phyloP scores from a whole-genome alignment of 2,797 vertebrate species.

The Arnoldichthys spilopterus region DNA sequence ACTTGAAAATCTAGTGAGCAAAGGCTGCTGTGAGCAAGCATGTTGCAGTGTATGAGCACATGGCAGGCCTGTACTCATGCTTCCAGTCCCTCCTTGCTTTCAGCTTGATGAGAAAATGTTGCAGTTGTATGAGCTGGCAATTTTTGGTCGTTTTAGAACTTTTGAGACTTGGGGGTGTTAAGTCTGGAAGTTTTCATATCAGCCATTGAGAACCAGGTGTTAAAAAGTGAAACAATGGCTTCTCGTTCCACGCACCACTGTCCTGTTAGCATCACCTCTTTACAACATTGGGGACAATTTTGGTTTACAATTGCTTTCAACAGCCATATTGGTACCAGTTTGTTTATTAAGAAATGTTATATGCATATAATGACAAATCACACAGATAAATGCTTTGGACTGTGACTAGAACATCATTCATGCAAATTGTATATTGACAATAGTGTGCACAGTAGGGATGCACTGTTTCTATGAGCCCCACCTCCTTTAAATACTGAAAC shows the following conservation, averaged over 20 bases:
- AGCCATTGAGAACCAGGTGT: slow-evolving; percentile 31
- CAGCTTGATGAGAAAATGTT: slow-evolving; percentile 32
- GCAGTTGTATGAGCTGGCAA: slow-evolving; percentile 37
- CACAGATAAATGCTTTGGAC: neutral
- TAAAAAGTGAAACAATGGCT: slow-evolving; percentile 32
- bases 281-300: too few relatives aligned
- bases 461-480: neutral
- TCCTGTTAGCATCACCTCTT: neutral
- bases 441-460: slow-evolving; percentile 1
- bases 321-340: neutral
- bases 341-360: neutral
- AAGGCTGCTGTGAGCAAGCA: slow-evolving; percentile 29
- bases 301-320: neutral
- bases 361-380: neutral
- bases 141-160: slow-evolving; percentile 44
- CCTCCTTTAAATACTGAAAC: neutral
- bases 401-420: neutral
- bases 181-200: slow-evolving; percentile 35
- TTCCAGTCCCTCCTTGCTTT: slow-evolving; percentile 29
- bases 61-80: slow-evolving; percentile 18
- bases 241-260: neutral
- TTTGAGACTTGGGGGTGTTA: neutral
- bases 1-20: neutral
- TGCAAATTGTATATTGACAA: neutral
- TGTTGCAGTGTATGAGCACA: slow-evolving; percentile 3